Evolutionary conservation across 1,140 invertebrate genomes (phyloP).

Genomic region (Tetramorium alpestre): DNA sequence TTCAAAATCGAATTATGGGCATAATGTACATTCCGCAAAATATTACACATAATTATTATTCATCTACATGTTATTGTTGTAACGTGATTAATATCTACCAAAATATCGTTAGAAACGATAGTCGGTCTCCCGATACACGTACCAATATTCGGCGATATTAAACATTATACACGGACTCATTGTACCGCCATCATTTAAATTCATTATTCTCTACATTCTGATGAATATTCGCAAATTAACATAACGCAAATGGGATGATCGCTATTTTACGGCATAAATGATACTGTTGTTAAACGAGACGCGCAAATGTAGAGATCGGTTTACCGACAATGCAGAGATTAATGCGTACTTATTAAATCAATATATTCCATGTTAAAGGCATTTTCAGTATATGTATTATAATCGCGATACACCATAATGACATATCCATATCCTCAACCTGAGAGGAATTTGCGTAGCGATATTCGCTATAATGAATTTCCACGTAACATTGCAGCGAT

Average conservation of each 20-base stretch:
- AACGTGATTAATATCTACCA: neutral
- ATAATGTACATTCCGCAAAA: constrained; percentile 5
- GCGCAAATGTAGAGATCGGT: constrained; percentile 10
- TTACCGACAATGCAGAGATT: constrained; percentile 36
- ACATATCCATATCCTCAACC: constrained; percentile 19
- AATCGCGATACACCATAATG: constrained; percentile 28
- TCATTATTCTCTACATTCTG: constrained; percentile 3
- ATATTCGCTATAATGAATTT: constrained; percentile 18
- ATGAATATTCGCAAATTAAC: constrained; percentile 1
- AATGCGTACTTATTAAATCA: constrained; percentile 57
- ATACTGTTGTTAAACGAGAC: constrained; percentile 48
- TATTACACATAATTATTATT: neutral
- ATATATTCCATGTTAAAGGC: constrained; percentile 62
- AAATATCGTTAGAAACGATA: neutral
- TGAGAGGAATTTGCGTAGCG: constrained; percentile 35
- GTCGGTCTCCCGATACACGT: neutral
- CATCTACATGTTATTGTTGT: neutral
- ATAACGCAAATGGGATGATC: neutral
- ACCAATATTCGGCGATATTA: constrained; percentile 7
- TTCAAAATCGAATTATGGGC: neutral
- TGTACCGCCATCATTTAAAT: constrained; percentile 7
- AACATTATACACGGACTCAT: neutral
- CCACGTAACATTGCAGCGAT: neutral
- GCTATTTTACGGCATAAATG: constrained; percentile 32
- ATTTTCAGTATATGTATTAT: constrained; percentile 31